Percentiles rank a stretch among this genome's conserved stretches.
Conservation (phyloP, 2,888 invertebrate species). For the Sesamia inferens region DNA sequence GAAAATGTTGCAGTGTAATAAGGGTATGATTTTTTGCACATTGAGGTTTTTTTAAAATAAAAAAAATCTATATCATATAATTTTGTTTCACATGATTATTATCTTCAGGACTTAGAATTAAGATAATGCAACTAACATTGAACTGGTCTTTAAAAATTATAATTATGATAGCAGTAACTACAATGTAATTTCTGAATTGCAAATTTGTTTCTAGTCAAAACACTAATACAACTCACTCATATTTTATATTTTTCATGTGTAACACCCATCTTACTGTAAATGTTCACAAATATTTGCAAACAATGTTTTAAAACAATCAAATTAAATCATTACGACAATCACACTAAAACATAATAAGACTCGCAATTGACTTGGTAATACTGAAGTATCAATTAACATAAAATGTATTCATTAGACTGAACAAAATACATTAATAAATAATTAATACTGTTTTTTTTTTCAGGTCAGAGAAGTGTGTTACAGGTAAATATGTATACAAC, state of each 20-base stretch:
- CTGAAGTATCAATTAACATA: slow-evolving; percentile 34
- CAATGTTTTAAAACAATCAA: not conserved
- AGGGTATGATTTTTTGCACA: not conserved
- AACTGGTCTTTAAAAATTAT: not conserved
- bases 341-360: slow-evolving; percentile 1
- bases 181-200: not conserved
- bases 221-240: not conserved
- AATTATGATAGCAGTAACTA: not conserved
- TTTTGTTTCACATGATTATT: not conserved
- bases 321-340: not conserved
- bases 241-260: not conserved
- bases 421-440: slow-evolving; percentile 38
- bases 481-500: not conserved
- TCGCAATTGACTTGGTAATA: slow-evolving; percentile 16
- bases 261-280: not conserved
- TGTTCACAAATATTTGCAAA: not conserved
- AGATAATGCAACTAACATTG: not conserved
- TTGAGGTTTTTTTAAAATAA: no score
- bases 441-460: not conserved
- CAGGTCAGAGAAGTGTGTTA: slow-evolving; percentile 7
- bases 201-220: slow-evolving; percentile 1
- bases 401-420: slow-evolving; percentile 28
- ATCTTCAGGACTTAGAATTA: not conserved
- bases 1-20: not conserved
- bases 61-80: not conserved